Evolutionary conservation across 1,140 invertebrate species (phyloP).

Genomic region (Hydropsyche tenuis): DNA sequence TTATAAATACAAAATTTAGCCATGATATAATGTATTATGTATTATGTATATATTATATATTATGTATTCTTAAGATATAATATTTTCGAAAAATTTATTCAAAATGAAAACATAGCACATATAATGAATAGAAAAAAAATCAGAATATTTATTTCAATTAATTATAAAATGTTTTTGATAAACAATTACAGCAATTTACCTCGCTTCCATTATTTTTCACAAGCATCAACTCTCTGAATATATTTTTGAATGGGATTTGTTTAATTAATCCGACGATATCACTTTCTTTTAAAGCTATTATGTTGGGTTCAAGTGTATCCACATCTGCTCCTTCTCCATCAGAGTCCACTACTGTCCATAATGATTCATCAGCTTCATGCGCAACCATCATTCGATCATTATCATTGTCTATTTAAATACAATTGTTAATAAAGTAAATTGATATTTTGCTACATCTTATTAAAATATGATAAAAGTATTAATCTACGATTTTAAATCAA

Average conservation of each 20-base stretch:
- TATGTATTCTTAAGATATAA: too few species aligned
- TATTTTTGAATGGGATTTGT: slow-evolving; percentile 47
- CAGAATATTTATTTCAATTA: slow-evolving; percentile 7
- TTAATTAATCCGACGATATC: slow-evolving; percentile 39
- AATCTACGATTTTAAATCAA: not conserved
- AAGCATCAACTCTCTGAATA: slow-evolving; percentile 46
- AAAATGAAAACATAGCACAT: too few species aligned
- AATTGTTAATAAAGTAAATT: too few species aligned
- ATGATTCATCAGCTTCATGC: slow-evolving; percentile 45
- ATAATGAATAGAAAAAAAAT: too few species aligned
- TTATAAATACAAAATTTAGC: slow-evolving; percentile 16
- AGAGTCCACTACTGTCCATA: slow-evolving; percentile 48
- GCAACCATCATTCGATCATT: slow-evolving; percentile 31
- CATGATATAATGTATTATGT: not conserved
- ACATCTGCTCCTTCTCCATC: slow-evolving; percentile 44
- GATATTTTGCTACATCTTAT: too few species aligned
- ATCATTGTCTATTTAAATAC: slow-evolving; percentile 4
- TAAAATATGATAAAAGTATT: too few species aligned
- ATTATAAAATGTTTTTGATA: too few species aligned
- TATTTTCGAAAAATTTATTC: too few species aligned
- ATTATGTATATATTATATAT: too few species aligned
- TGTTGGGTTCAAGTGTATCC: slow-evolving; percentile 21
- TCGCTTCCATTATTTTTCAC: slow-evolving; percentile 37
- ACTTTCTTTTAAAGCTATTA: slow-evolving; percentile 34
- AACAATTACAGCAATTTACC: too few species aligned